phyloP scores from a whole-genome alignment of 2,797 vertebrate species.

The Pitangus sulphuratus region DNA sequence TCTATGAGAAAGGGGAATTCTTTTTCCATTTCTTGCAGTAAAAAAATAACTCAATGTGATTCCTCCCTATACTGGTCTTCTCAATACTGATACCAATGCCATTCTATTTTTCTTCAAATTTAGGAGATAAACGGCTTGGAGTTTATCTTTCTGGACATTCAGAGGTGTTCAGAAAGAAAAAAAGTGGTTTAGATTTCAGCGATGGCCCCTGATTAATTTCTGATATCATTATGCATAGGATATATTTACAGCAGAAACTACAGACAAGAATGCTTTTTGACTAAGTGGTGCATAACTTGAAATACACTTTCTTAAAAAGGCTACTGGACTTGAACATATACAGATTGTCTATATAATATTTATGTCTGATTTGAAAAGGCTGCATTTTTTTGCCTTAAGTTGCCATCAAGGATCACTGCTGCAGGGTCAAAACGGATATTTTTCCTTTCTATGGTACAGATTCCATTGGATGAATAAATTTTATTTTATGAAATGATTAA shows the following conservation, averaged over 20 bases:
- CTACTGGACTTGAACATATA: neutral
- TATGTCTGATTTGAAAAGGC: neutral
- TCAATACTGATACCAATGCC: neutral
- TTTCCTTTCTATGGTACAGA: neutral
- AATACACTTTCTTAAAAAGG: neutral
- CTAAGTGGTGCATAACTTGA: neutral
- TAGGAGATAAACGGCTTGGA: neutral
- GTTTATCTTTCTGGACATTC: neutral
- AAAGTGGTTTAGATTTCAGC: neutral
- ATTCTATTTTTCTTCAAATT: constrained; percentile 22
- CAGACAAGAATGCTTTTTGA: neutral
- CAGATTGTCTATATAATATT: neutral
- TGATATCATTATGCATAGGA: neutral
- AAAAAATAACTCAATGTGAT: constrained; percentile 51
- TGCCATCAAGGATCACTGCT: neutral
- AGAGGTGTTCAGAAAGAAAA: neutral
- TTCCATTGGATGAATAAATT: neutral
- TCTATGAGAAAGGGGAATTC: neutral
- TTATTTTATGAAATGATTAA: neutral
- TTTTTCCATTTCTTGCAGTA: constrained; percentile 19
- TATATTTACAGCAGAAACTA: neutral
- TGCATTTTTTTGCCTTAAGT: neutral
- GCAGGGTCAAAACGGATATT: neutral
- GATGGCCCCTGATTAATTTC: neutral
- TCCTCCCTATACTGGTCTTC: neutral